A percentile compares a stretch with the other conserved stretches of the same genome.
Conservation (phyloP, 2,113 vertebrate species). For the Lanius ludovicianus region DNA sequence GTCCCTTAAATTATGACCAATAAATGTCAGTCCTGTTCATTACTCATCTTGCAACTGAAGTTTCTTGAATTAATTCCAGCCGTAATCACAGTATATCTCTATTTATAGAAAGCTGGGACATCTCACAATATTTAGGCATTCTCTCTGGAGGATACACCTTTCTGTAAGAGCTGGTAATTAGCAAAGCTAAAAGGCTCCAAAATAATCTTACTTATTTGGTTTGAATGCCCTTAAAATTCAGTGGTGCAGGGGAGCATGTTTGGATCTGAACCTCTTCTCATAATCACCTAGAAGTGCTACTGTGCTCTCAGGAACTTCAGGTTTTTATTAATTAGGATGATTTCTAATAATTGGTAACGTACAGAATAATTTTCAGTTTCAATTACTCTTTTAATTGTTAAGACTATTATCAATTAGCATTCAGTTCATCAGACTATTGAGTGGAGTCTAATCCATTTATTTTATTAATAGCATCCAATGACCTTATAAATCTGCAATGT, state of each 20-base stretch:
- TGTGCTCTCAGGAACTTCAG: background rate
- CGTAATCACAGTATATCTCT: conserved; percentile 65
- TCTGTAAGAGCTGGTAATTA: conserved; percentile 58
- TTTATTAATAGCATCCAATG: conserved; percentile 3
- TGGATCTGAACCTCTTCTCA: background rate
- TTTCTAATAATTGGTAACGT: background rate
- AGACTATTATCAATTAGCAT: background rate
- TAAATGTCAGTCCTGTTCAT: conserved; percentile 58
- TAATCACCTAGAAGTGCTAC: background rate
- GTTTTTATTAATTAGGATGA: background rate
- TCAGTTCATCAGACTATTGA: background rate
- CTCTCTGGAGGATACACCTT: conserved; percentile 46
- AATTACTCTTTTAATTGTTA: background rate
- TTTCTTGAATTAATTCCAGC: conserved; percentile 73
- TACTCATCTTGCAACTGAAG: conserved; percentile 62
- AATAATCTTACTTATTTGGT: background rate
- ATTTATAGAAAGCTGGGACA: conserved; percentile 66
- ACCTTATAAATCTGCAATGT: conserved; percentile 9
- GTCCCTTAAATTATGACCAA: conserved; percentile 37
- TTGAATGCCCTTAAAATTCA: background rate
- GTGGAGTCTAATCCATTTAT: conserved; percentile 10
- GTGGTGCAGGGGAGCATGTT: background rate
- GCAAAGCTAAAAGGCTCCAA: background rate
- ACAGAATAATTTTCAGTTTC: background rate
- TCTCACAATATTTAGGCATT: conserved; percentile 53